Percentiles rank a stretch among this genome's conserved stretches.
These are phyloP conservation scores for Zaprionus nigranus DNA, from an alignment of 1,140 invertebrate species.

Conservation along the genomic window DNA sequence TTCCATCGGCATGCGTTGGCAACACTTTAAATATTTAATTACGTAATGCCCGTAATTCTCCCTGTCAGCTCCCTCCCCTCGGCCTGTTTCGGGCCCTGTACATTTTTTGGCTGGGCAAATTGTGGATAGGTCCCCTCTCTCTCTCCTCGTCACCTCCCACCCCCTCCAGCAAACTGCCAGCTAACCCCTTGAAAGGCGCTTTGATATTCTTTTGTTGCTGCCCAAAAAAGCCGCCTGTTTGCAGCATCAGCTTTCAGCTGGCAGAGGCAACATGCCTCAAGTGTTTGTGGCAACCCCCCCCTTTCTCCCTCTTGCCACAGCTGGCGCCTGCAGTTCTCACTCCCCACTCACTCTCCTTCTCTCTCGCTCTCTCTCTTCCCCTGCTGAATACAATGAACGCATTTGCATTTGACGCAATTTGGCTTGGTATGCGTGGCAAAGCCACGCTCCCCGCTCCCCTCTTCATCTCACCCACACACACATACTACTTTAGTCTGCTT, in stretches of 20 bases:
- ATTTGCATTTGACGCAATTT: constrained; percentile 77
- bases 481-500: constrained; percentile 75
- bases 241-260: constrained; percentile 40
- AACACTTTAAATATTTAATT: constrained; percentile 79
- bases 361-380: background rate
- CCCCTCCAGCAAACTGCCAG: background rate
- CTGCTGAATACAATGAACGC: constrained; percentile 60
- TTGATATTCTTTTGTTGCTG: constrained; percentile 62
- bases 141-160: background rate
- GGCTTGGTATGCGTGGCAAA: constrained; percentile 51
- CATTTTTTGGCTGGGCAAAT: constrained; percentile 51
- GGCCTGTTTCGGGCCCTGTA: constrained; percentile 23
- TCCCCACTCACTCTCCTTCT: background rate
- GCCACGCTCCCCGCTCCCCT: background rate
- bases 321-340: constrained; percentile 64
- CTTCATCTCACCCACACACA: background rate
- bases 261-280: constrained; percentile 63
- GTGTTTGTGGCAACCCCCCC: constrained; percentile 54
- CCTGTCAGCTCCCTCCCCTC: constrained; percentile 42
- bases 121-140: constrained; percentile 35
- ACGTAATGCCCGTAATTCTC: constrained; percentile 64
- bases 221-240: constrained; percentile 29
- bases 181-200: constrained; percentile 36
- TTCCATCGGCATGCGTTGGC: constrained; percentile 31
- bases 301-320: constrained; percentile 7